A percentile compares a stretch with the other conserved stretches of the same genome.
Evolutionary conservation across 2,113 vertebrate genomes (phyloP).

Genomic region (Chaetura pelagica): DNA sequence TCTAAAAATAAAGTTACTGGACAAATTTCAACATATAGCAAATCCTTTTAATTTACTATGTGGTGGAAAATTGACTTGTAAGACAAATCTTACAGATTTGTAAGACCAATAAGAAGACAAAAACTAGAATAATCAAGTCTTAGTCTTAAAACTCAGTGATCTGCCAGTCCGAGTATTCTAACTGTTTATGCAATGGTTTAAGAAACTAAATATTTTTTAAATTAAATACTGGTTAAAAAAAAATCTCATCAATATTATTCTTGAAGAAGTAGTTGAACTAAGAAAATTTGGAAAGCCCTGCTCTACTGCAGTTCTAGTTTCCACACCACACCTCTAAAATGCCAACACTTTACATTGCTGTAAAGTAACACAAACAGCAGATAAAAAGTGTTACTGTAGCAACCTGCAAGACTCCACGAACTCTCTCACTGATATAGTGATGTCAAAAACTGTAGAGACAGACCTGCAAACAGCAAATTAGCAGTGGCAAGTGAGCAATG

Average conservation of each 20-base stretch:
- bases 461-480: constrained; percentile 97
- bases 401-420: background rate
- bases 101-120: background rate
- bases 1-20: background rate
- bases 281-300: background rate
- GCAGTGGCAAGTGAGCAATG: constrained; percentile 93
- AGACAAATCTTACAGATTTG: too few species aligned
- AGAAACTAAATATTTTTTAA: background rate
- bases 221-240: background rate
- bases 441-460: background rate
- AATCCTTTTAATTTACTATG: background rate
- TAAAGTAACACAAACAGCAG: background rate
- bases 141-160: background rate
- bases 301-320: background rate
- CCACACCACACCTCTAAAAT: background rate
- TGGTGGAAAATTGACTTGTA: background rate
- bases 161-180: background rate
- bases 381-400: background rate
- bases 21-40: background rate
- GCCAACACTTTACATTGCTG: rapidly evolving
- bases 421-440: background rate
- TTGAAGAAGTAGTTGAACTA: background rate
- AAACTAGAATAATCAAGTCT: background rate
- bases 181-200: background rate
- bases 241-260: background rate